Evolutionary conservation across 2,797 vertebrate genomes (phyloP), one percentile per base, ranked within the genome.

Genomic region (Podarcis siculus): DNA sequence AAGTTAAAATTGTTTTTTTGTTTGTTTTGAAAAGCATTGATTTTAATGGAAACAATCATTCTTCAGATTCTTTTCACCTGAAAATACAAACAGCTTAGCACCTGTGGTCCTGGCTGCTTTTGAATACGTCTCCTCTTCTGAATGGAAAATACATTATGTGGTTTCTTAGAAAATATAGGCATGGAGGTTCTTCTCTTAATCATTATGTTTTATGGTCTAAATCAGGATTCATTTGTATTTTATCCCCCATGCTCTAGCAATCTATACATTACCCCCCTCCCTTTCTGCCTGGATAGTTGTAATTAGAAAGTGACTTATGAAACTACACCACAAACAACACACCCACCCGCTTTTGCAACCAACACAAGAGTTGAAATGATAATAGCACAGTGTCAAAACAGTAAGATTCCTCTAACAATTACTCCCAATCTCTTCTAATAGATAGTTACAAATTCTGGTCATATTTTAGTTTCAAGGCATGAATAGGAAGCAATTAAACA

Each of bases 221-320:
- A 90, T 94, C 76, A 89, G 75, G 25, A 42, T 92, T 93, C 79
- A 90, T 83, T 67, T 86, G 78, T 86, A 85, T 87, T 89, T 90
- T 91, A 72, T 89, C 61, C 75, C 90, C 87, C 25, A 8, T 94
- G 85, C 77, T 90, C 82, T 30, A 92, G 89, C 86, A 92, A 87
- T 93, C 93, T 95, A 92, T 85, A 49, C 90, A 86, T 69, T 9
- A 8, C 25, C 10, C 67, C 67, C 67, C 6, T 2, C 19, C 35
- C 32, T 10, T 19, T 37, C 72, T 73, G 5, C 35, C 89, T 90
- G 39, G 64, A 90, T 76, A 73, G 32, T 91, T 90, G 72, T 93
- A 94, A 94, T 94, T 94, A 95, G 90, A 93, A 94, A 90, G 66
- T 94, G 89, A 92, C 86, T 93, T 94, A 94, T 89, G 92, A 91